A percentile compares a stretch with the other conserved stretches of the same genome.
phyloP scores from a whole-genome alignment of 2,797 vertebrate genomes.

The Clarias fuscus region DNA sequence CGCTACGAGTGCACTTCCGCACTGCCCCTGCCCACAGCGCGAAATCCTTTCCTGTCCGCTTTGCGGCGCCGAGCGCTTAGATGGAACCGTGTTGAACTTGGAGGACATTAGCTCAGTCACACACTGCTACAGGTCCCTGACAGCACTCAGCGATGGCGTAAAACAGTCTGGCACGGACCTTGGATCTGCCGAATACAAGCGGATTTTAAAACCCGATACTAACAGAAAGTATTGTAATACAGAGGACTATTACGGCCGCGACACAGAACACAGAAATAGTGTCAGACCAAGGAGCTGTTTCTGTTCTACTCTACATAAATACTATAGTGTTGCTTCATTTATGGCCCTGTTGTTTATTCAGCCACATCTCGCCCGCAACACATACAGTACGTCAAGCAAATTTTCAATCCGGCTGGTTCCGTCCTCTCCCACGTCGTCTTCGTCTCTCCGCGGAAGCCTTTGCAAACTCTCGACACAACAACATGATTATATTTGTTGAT shows the following conservation, averaged over 20 bases:
- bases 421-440: background rate
- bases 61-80: slow-evolving; percentile 32
- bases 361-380: background rate
- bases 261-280: background rate
- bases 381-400: no score
- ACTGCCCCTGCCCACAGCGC: slow-evolving; percentile 57
- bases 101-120: slow-evolving; percentile 58
- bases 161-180: background rate
- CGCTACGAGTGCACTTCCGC: slow-evolving; percentile 65
- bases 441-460: background rate
- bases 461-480: slow-evolving; percentile 40
- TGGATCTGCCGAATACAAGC: background rate
- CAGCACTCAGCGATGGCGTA: slow-evolving; percentile 25
- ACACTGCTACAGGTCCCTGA: slow-evolving; percentile 34
- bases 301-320: no score
- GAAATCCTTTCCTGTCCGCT: slow-evolving; percentile 54
- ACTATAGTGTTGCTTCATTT: background rate
- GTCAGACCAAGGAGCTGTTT: background rate
- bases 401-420: background rate
- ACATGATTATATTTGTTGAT: slow-evolving; percentile 62
- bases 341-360: background rate
- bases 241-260: background rate
- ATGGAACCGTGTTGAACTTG: slow-evolving; percentile 50
- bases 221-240: no score
- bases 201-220: background rate